Base-by-base conservation (phyloP, 2,113 vertebrate genomes). In the Pipra filicauda region DNA sequence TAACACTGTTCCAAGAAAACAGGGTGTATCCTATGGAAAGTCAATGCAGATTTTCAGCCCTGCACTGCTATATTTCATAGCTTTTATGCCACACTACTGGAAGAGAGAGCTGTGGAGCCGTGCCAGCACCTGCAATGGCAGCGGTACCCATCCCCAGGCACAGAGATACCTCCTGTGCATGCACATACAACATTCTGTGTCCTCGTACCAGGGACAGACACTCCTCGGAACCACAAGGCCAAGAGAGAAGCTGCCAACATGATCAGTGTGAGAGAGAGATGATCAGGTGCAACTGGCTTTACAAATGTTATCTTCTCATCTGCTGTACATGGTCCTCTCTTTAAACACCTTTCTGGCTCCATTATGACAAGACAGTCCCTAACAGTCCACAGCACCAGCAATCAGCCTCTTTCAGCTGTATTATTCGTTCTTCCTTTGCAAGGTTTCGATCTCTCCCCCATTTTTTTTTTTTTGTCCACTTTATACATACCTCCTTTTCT, bases 401-500 rank as follows among this genome's bases (percentile, higher is more conserved):
- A 88, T 52, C 93, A 96, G 89, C 94, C 84, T 96, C 79, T 82
- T 93, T 64, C 69, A 80, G 94, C 89, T 94, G 84, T 80, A 65
- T 95, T 71, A 91, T 57, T 91, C 4, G 3, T 61, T 97, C 91
- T 95, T 97, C 96, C 96, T 98, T 88, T 75, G 77, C 81, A 97
- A 94, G 85, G 74, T 92, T 89, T 95, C 1, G 12, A 81, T 64
- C 91, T 69, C 96, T 94, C 75, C 96, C 96, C 96, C 95, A 19
- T 67, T 93, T 91, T 91, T 95, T 93, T 91, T 59, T 76, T 39
- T 95, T 88, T 84, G 90, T 96, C 93, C 98, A 98, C 98, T 98
- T 98, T 98, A 99, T 99, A 99, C 99, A 99, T 99, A 99, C 99
- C 99, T 99, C 98, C 99, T 99, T 99, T 99, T 99, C 99, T 99